Evolutionary conservation across 2,888 invertebrate genomes (phyloP).

Genomic region (Lycophotia porphyrea): DNA sequence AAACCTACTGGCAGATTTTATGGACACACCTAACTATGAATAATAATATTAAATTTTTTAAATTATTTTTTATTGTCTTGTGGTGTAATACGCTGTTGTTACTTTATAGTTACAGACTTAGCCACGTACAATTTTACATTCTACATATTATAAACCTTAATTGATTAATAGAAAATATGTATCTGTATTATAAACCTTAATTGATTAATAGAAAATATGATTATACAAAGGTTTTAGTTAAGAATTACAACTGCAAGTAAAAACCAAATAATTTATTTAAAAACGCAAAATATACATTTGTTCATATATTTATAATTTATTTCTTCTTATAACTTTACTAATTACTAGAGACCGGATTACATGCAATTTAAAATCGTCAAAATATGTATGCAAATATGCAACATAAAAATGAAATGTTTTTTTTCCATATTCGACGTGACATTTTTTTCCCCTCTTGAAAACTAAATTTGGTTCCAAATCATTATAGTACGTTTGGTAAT

Average conservation of each 20-base stretch:
- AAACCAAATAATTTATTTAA: constrained; percentile 47
- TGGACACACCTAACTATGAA: too few species aligned
- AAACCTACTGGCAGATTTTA: too few species aligned
- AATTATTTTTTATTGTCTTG: too few species aligned
- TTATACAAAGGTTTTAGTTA: background rate
- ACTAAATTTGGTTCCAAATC: background rate
- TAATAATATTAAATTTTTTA: too few species aligned
- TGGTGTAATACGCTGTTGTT: too few species aligned
- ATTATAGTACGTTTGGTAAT: background rate
- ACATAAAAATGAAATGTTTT: background rate
- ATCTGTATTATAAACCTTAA: too few species aligned
- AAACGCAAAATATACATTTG: constrained; percentile 18
- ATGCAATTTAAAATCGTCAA: background rate
- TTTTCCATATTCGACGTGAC: background rate
- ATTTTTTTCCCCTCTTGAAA: background rate
- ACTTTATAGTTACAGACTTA: too few species aligned
- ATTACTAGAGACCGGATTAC: background rate
- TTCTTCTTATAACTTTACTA: background rate
- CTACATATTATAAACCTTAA: too few species aligned
- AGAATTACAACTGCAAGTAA: constrained; percentile 10
- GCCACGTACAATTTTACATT: too few species aligned
- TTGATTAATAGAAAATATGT: background rate
- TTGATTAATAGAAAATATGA: background rate
- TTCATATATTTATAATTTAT: constrained; percentile 22
- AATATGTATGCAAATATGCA: background rate